Evolutionary conservation across 1,140 invertebrate genomes (phyloP), one percentile per base, ranked within the genome.

Genomic region (Holcopasites calliopsidis): DNA sequence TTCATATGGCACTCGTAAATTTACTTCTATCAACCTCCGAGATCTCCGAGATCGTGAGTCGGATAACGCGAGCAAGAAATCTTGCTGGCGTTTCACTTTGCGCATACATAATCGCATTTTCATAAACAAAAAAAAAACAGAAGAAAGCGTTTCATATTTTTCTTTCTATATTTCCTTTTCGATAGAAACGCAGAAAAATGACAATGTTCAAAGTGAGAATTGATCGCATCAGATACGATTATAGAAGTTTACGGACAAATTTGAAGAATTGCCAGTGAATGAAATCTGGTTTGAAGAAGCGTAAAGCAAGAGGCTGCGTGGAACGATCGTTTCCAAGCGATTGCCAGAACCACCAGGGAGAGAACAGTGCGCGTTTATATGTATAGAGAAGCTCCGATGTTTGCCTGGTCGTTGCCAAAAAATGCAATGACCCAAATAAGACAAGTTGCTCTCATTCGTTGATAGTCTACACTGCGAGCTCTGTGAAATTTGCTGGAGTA

Each of bases 401-500:
- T 61, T 54, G 66, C 55, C 66, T 71, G 31, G 54, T 23, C 38
- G 26, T 71, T 76, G 74, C 74, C 74, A 76, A 76, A 76, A 71
- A 76, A 76, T 76, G 71, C 74, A 76, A 60, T 76, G 74, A 76
- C 74, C 74, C 55, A 76, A 76, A 76, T 76, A 69, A 74, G 40
- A 74, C 73, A 50, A 76, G 71, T 74, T 57, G 71, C 38, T n/a
- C 71, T 35, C 61, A 28, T 44, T 35, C 38, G 65, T 75, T 35
- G 64, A 75, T 57, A 58, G 47, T 57, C 8, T 13, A 33, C 38
- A 31, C 23, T 33, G 33, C 23, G 38, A 68, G 16, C 57, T 38
- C 57, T 38, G n/a, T n/a, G n/a, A n/a, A n/a, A n/a, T n/a, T n/a
- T n/a, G n/a, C n/a, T n/a, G n/a, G n/a, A n/a, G n/a, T n/a, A n/a